Base-by-base conservation (phyloP, 2,113 vertebrate genomes). In the Ammospiza nelsoni region DNA sequence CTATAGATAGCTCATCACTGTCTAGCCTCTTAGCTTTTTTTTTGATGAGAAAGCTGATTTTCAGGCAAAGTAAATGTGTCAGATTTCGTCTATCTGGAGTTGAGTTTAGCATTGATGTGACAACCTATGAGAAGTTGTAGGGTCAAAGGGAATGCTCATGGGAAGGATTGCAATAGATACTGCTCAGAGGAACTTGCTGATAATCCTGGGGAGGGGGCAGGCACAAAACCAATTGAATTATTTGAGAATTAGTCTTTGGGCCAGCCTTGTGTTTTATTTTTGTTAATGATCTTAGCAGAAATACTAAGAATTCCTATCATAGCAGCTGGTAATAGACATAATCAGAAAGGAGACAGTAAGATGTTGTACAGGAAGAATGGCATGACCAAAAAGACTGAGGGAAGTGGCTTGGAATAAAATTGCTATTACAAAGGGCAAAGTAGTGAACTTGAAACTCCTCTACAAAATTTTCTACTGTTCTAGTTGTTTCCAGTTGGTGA, bases 11-110 rank as follows among this genome's bases (percentile, higher is more conserved):
- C 92, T 90, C 85, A 76, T 94, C 78, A 49, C 92, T 93, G 62
- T 94, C 88, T 94, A 95, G 87, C 82, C 54, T 94, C 79, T 93
- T 88, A 82, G 44, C 39, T 77, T 69, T 88, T 77, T 85, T 86
- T 89, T 87, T 81, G 92, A 93, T 88, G 85, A 96, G 67, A 93
- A 88, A 87, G 66, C 84, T 85, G 82, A 94, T 96, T 94, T 93
- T 92, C 67, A 90, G 59, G 85, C 62, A 54, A 95, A 90, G 54
- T 83, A 61, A 80, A 76, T 82, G 54, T 95, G 72, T 95, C 92
- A 90, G 75, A 87, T 94, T 96, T 94, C 33, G 37, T 69, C 71
- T 88, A 20, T 94, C 88, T 94, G 78, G 62, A 85, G 71, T 90
- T 92, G 44, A 85, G 79, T 94, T 92, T 82, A 93, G 49, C 62